phyloP scores from a whole-genome alignment of 2,797 vertebrate species.

The Lagorchestes hirsutus region DNA sequence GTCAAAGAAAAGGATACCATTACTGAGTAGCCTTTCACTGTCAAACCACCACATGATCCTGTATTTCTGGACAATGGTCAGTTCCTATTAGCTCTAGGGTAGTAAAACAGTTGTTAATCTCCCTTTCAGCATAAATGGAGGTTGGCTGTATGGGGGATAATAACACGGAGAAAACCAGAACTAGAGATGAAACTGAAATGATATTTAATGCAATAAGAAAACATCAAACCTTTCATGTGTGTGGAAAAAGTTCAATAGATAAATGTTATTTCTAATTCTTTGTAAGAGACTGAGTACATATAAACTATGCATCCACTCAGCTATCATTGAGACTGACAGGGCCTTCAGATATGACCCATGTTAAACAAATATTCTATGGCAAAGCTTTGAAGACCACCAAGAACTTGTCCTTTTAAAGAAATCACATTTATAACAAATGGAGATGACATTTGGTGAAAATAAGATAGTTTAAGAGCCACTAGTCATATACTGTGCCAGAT shows the following conservation, averaged over 20 bases:
- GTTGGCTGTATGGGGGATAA: conserved; percentile 53
- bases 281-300: conserved; percentile 73
- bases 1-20: conserved; percentile 15
- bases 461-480: conserved; percentile 62
- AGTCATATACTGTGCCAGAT: conserved; percentile 69
- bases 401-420: conserved; percentile 81
- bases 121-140: conserved; percentile 60
- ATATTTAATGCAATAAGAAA: conserved; percentile 55
- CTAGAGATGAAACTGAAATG: conserved; percentile 58
- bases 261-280: conserved; percentile 74
- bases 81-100: conserved; percentile 2
- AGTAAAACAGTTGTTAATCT: conserved; percentile 51
- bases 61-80: conserved; percentile 47
- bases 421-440: conserved; percentile 79
- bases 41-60: background rate
- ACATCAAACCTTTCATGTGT: conserved; percentile 50
- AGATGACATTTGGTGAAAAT: conserved; percentile 80
- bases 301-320: conserved; percentile 71
- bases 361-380: conserved; percentile 82
- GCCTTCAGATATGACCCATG: conserved; percentile 79
- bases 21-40: conserved; percentile 15
- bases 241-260: conserved; percentile 68
- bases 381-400: conserved; percentile 79
- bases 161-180: conserved; percentile 55
- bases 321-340: conserved; percentile 73